Evolutionary conservation across 2,888 invertebrate species (phyloP).

Genomic region (Perizoma affinitatum): DNA sequence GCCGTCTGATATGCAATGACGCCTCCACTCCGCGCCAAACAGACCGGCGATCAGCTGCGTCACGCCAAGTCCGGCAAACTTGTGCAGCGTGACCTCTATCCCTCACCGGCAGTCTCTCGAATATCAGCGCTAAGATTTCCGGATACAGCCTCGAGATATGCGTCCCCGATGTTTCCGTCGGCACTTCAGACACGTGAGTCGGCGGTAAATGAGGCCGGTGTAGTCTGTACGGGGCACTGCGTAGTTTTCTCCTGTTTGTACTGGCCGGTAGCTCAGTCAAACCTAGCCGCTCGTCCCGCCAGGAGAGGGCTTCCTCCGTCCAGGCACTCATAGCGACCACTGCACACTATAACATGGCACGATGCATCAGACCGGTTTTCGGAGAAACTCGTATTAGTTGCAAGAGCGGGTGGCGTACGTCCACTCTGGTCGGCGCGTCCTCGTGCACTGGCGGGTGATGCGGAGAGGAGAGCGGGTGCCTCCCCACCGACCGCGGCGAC

Average conservation of each 20-base stretch:
- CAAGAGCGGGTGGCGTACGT: conserved; percentile 50
- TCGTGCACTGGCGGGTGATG: conserved; percentile 73
- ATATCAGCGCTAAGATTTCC: conserved; percentile 95
- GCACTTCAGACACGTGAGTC: conserved; percentile 75
- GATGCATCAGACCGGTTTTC: conserved; percentile 75
- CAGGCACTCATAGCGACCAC: conserved; percentile 77
- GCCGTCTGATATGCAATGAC: conserved; percentile 92
- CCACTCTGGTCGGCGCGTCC: conserved; percentile 55
- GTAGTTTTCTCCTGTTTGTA: conserved; percentile 75
- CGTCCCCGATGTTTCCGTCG: conserved; percentile 83
- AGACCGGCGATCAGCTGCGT: conserved; percentile 95
- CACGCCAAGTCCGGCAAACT: conserved; percentile 95
- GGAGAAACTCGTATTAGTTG: conserved; percentile 61
- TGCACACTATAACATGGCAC: conserved; percentile 75
- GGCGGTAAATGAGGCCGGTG: conserved; percentile 86
- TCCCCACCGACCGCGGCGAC: conserved; percentile 59
- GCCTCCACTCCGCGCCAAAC: conserved; percentile 98
- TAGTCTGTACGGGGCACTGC: conserved; percentile 86
- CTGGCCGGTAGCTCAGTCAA: conserved; percentile 70
- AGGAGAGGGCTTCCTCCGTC: conserved; percentile 79
- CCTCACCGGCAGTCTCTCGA: conserved; percentile 93
- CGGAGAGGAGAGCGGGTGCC: conserved; percentile 48
- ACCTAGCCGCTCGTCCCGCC: conserved; percentile 77
- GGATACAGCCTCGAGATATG: conserved; percentile 96
- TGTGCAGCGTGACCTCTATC: conserved; percentile 96